Conservation (phyloP, 2,113 vertebrate species). For the Archilochus colubris region DNA sequence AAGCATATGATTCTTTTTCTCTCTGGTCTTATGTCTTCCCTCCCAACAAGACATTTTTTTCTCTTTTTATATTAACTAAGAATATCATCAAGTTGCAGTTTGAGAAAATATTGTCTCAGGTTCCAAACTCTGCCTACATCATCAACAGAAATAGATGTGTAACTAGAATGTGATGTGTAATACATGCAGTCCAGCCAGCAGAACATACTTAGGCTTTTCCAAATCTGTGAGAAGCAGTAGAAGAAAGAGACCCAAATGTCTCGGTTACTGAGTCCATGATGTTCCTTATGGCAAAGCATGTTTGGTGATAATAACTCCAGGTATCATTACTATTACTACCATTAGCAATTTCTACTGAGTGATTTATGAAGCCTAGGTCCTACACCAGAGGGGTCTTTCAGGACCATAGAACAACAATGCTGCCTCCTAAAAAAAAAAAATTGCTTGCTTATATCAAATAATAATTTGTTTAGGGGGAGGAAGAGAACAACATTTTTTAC, state of each 20-base stretch:
- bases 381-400: neutral
- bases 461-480: neutral
- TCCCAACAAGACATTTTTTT: neutral
- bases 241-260: neutral
- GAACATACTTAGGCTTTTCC: neutral
- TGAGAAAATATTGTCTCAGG: neutral
- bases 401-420: fast-evolving
- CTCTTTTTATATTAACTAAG: neutral
- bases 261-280: neutral
- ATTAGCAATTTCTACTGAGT: neutral
- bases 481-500: neutral
- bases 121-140: conserved; percentile 18
- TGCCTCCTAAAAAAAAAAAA: neutral
- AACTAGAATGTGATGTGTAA: conserved; percentile 6
- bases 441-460: neutral
- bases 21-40: neutral
- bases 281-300: neutral
- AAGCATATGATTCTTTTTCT: fast-evolving
- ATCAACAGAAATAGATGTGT: conserved; percentile 28
- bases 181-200: neutral
- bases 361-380: neutral
- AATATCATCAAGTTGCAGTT: neutral
- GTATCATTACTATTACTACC: neutral
- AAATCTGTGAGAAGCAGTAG: neutral
- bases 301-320: neutral